Evolutionary conservation across 2,888 invertebrate species (phyloP), one percentile per base, ranked within the genome.

Genomic region (Cryptocephalus moraei): DNA sequence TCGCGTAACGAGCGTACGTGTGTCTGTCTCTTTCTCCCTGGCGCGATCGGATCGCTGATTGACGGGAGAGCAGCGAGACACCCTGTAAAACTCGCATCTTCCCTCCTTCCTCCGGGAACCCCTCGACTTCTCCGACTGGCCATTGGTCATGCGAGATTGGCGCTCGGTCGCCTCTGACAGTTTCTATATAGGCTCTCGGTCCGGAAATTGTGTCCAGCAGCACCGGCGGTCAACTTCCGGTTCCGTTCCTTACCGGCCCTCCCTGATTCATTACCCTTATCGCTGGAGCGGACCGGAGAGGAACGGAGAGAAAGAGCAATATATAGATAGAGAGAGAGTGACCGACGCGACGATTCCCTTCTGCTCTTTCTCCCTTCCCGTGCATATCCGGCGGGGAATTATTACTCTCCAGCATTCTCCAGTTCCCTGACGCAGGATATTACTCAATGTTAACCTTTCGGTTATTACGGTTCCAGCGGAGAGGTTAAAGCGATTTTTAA

Each of bases 121-220:
- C 22, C 22, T 4, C 22, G 22, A 22, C 22, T 22, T 22, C 22
- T 6, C 22, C 22, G 22, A 22, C 22, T 22, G 36, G 4, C 12
- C 36, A 36, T 36, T 36, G 36, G 36, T 36, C 36, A 36, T 36
- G 11, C 6, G 36, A 12, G 12, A 36, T 36, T 36, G 36, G 36
- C 12, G 11, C 11, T 11, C 36, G 36, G 12, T 32, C 41, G 58
- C 59, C 62, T 62, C 60, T 63, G 67, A 66, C 67, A 64, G 64
- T 58, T 65, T 58, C 62, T 64, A 64, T 63, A 65, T 62, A 66
- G 64, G 62, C 63, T 57, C 59, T 62, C 60, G 61, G 58, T 56
- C 67, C 66, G 70, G 70, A 70, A 70, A 70, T 70, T 70, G 69
- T 70, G 68, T 69, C 69, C 69, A 67, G 64, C 65, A 65, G 63